Evolutionary conservation across 2,797 vertebrate genomes (phyloP).

Genomic region (Ammospiza maritima): DNA sequence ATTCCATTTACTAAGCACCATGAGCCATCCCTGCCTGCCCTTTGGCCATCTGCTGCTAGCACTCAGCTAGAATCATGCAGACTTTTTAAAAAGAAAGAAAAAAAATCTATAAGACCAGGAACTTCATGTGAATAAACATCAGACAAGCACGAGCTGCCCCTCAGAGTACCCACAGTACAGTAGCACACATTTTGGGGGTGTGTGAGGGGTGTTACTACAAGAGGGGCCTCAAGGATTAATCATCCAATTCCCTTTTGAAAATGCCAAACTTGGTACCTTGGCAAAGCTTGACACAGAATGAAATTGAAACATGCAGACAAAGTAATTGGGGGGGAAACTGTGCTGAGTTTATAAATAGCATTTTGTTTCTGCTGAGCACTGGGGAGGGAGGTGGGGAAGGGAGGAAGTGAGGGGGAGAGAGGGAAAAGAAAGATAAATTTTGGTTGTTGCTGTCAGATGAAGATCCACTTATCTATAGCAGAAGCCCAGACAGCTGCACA

Average conservation of each 20-base stretch:
- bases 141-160: not conserved
- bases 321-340: not conserved
- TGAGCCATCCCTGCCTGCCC: slow-evolving; percentile 28
- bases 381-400: not conserved
- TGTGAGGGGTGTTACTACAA: not conserved
- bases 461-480: slow-evolving; percentile 50
- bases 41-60: slow-evolving; percentile 50
- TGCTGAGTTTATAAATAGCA: slow-evolving; percentile 5
- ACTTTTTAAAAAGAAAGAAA: not conserved
- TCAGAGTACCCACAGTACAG: not conserved
- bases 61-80: not conserved
- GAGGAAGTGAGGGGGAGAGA: slow-evolving; percentile 28
- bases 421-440: slow-evolving; percentile 38
- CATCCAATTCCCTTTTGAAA: not conserved
- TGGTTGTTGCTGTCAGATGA: slow-evolving; percentile 5
- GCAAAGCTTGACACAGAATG: not conserved
- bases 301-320: slow-evolving; percentile 22
- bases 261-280: not conserved
- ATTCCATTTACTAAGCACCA: slow-evolving; percentile 44
- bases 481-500: slow-evolving; percentile 49
- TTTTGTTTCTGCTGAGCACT: slow-evolving; percentile 24
- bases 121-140: not conserved
- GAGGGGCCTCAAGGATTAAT: not conserved
- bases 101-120: not conserved
- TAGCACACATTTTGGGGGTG: not conserved